Percentiles rank a stretch among this genome's conserved stretches.
phyloP scores from a whole-genome alignment of 2,113 vertebrate genomes.

The Passer montanus region DNA sequence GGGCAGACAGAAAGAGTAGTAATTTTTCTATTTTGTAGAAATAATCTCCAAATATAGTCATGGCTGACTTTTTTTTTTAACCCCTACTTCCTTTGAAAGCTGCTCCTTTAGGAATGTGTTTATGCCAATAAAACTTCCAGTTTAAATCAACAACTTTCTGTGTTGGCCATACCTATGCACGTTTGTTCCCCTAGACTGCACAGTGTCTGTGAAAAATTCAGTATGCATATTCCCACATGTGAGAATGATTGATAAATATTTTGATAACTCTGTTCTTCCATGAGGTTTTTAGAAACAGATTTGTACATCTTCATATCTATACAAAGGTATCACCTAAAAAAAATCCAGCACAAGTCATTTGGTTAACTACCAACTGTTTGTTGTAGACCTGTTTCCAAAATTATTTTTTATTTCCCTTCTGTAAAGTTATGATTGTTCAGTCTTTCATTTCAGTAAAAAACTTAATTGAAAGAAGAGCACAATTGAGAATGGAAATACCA shows the following conservation, averaged over 20 bases:
- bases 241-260: background rate
- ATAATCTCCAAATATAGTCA: background rate
- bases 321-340: background rate
- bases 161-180: background rate
- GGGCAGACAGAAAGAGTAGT: background rate
- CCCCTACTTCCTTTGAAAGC: background rate
- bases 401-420: background rate
- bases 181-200: background rate
- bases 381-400: background rate
- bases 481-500: background rate
- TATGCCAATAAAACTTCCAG: background rate
- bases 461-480: background rate
- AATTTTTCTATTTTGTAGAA: background rate
- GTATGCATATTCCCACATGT: accelerated
- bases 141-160: background rate
- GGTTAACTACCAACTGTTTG: background rate
- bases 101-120: background rate
- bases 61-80: background rate
- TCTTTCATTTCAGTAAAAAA: background rate
- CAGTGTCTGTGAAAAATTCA: background rate
- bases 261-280: background rate
- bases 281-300: background rate
- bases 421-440: background rate
- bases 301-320: background rate
- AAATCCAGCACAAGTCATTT: background rate